Evolutionary conservation across 2,888 invertebrate species (phyloP), one percentile per base, ranked within the genome.

Genomic region (Tenthredo distinguenda): DNA sequence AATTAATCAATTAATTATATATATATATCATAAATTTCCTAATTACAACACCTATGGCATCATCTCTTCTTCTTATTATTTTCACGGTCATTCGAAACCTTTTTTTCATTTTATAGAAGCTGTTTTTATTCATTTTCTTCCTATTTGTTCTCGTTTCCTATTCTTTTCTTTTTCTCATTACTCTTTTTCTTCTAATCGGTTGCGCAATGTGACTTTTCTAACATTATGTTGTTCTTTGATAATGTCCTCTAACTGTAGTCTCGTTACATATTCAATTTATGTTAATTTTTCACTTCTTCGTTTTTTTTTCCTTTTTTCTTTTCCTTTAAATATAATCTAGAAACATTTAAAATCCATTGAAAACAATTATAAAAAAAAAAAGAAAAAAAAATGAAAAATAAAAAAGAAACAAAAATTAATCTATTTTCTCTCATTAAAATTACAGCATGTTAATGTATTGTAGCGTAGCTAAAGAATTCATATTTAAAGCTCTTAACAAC

Each of bases 401-500:
- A 68, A 83, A 2, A 65, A 71, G 15, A 58, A 50, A 26, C 18
- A 84, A 62, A 18, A 21, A 81, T n/a, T 65, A 43, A 83, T 83
- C 65, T 83, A 83, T 68, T 15, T 43, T 47, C 82, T 65, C 47
- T 68, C 47, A 34, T 83, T 68, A 43, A 68, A 68, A 83, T 10
- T 43, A 68, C 82, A 65, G 82, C 68, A 43, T 68, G 18, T 83
- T 50, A 62, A 37, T 58, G 34, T 37, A 68, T 62, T n/a, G 40
- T 68, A 82, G 82, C 68, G 37, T 83, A 68, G 82, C 65, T 83
- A 31, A 83, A 90, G 88, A 89, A 88, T 88, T 90, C 91, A 91
- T 92, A 92, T 88, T 92, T 91, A 92, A 93, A 93, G 93, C 93
- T 93, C 90, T 91, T 91, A 92, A 89, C 34, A 90, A 91, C 88